Percentiles rank a stretch among this genome's conserved stretches.
phyloP scores from a whole-genome alignment of 2,888 invertebrate genomes.

The Macrosiphum euphorbiae region DNA sequence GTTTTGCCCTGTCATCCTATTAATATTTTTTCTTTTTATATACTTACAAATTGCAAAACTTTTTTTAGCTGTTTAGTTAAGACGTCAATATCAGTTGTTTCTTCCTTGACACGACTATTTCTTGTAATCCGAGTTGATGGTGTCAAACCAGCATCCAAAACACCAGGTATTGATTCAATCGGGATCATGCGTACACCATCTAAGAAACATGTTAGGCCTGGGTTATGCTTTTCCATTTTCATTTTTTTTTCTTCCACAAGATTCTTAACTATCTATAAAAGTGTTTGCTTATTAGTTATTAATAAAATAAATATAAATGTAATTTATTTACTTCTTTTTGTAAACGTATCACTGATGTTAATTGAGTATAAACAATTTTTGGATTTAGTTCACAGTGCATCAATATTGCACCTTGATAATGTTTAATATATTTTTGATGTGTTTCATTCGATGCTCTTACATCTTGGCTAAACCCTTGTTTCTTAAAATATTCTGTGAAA shows the following conservation, averaged over 20 bases:
- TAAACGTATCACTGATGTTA: slow-evolving; percentile 78
- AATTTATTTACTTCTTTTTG: slow-evolving; percentile 84
- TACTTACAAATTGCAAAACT: slow-evolving; percentile 78
- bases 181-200: slow-evolving; percentile 91
- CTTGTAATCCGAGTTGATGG: slow-evolving; percentile 76
- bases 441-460: slow-evolving; percentile 85
- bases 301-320: background rate
- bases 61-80: slow-evolving; percentile 76
- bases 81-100: slow-evolving; percentile 80
- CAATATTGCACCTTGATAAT: slow-evolving; percentile 97
- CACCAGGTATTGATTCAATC: slow-evolving; percentile 87
- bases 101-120: slow-evolving; percentile 76
- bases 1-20: too few species aligned
- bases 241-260: slow-evolving; percentile 89
- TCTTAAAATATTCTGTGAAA: slow-evolving; percentile 83
- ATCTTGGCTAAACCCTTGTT: slow-evolving; percentile 97
- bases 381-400: slow-evolving; percentile 99
- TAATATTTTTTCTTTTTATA: background rate
- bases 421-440: slow-evolving; percentile 96
- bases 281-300: background rate
- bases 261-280: slow-evolving; percentile 77
- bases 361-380: slow-evolving; percentile 90
- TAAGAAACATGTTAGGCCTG: slow-evolving; percentile 90
- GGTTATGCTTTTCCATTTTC: slow-evolving; percentile 84
- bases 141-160: slow-evolving; percentile 88